Percentiles rank a stretch among this genome's conserved stretches.
Evolutionary conservation across 2,888 invertebrate species (phyloP).

Genomic region (Ectemnius lituratus): DNA sequence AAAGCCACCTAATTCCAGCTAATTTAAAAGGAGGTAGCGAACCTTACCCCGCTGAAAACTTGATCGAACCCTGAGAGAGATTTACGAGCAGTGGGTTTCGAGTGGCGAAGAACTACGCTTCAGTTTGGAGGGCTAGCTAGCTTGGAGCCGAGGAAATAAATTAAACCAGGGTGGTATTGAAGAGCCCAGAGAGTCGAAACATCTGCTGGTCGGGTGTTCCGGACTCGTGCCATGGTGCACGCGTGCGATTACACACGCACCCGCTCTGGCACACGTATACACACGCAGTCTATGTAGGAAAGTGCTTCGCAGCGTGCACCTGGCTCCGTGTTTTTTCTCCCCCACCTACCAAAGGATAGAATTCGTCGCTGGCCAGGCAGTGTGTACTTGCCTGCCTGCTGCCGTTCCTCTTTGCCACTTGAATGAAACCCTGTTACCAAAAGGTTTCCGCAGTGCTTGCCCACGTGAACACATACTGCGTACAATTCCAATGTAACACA

Average conservation of each 20-base stretch:
- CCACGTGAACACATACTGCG: not conserved
- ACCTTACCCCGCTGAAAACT: not conserved
- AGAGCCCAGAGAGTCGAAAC: conserved; percentile 40
- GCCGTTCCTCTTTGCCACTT: not conserved
- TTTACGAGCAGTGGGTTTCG: not conserved
- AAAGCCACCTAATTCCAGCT: not conserved
- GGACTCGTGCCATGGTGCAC: conserved; percentile 56
- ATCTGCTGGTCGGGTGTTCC: conserved; percentile 56
- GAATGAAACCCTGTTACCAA: not conserved
- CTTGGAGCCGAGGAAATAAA: not conserved
- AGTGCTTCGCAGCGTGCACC: not conserved
- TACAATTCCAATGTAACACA: too few species aligned
- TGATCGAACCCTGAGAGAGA: not conserved
- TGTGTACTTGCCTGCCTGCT: not conserved
- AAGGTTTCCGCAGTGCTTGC: not conserved
- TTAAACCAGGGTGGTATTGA: not conserved
- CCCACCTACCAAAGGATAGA: not conserved
- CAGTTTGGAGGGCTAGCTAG: not conserved
- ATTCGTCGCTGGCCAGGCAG: not conserved
- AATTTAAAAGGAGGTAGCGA: too few species aligned
- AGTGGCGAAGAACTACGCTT: not conserved
- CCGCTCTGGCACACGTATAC: not conserved
- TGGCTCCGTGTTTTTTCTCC: conserved; percentile 7
- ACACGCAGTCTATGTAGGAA: not conserved
- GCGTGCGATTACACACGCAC: conserved; percentile 36